phyloP scores from a whole-genome alignment of 2,113 vertebrate genomes.

The Dermatemys mawii region DNA sequence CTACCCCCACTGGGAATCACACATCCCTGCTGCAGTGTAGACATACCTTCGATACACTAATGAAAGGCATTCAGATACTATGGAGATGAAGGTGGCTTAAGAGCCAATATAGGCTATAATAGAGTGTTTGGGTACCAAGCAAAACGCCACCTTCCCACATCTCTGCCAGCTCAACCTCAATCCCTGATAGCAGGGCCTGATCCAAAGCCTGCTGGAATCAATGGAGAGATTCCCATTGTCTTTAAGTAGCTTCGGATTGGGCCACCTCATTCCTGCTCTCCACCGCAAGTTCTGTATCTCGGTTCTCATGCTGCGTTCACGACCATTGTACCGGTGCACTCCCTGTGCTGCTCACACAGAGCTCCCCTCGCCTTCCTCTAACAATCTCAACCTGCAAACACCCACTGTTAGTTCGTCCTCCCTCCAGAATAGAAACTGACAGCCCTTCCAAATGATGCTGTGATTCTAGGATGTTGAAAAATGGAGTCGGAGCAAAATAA shows the following conservation, averaged over 20 bases:
- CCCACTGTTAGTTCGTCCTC: not conserved
- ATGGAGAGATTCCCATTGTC: not conserved
- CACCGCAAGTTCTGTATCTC: too few species aligned
- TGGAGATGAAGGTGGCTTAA: not conserved
- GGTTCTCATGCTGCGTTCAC: not conserved
- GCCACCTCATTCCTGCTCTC: not conserved
- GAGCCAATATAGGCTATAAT: not conserved
- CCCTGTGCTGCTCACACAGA: not conserved
- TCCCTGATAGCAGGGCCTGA: not conserved
- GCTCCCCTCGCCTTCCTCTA: too few species aligned
- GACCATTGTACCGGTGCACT: too few species aligned
- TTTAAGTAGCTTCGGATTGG: not conserved
- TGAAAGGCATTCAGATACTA: not conserved
- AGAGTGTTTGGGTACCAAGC: not conserved
- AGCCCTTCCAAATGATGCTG: not conserved
- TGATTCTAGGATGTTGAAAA: not conserved
- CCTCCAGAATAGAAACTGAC: rapidly evolving
- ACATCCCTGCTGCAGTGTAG: too few species aligned
- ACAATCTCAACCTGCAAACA: not conserved
- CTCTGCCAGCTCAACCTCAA: not conserved
- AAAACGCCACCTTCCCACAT: not conserved
- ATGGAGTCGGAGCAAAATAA: not conserved
- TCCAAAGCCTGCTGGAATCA: not conserved
- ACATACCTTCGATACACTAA: not conserved
- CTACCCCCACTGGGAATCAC: not conserved